These are phyloP conservation scores for Propithecus coquereli DNA, from an alignment of 2,113 vertebrate species.

Conservation along the genomic window DNA sequence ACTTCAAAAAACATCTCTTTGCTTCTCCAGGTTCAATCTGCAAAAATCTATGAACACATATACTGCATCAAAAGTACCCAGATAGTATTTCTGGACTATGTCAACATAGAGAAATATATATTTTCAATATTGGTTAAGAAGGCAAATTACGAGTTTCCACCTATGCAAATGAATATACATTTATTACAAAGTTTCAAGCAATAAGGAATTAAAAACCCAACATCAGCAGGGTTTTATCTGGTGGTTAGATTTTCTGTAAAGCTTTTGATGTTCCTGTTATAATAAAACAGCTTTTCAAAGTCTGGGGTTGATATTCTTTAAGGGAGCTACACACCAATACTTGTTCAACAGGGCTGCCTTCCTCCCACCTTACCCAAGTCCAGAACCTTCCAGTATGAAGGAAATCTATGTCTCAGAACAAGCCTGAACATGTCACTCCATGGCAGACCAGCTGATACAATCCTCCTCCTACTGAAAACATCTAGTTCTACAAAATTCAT, in stretches of 20 bases:
- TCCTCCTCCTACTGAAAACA: conserved; percentile 14
- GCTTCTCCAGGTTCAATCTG: neutral
- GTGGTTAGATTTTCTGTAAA: neutral
- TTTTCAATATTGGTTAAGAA: neutral
- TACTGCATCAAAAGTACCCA: neutral
- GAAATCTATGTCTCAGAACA: conserved; percentile 42
- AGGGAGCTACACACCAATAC: neutral
- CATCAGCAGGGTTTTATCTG: neutral
- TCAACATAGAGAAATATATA: neutral
- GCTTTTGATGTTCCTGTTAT: neutral
- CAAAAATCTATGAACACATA: neutral
- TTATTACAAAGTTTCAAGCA: neutral
- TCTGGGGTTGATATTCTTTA: neutral
- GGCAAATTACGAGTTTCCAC: neutral
- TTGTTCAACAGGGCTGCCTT: neutral
- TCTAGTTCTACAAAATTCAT: neutral
- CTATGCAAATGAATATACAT: neutral
- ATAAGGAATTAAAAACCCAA: neutral
- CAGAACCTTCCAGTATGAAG: neutral
- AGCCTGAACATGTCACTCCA: conserved; percentile 64
- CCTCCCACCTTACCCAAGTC: neutral
- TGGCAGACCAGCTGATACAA: conserved; percentile 42
- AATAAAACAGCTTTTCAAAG: neutral
- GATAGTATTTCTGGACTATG: neutral
- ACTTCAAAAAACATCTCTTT: neutral